phyloP scores from a whole-genome alignment of 2,888 invertebrate species.

The Calephelis perditalis region DNA sequence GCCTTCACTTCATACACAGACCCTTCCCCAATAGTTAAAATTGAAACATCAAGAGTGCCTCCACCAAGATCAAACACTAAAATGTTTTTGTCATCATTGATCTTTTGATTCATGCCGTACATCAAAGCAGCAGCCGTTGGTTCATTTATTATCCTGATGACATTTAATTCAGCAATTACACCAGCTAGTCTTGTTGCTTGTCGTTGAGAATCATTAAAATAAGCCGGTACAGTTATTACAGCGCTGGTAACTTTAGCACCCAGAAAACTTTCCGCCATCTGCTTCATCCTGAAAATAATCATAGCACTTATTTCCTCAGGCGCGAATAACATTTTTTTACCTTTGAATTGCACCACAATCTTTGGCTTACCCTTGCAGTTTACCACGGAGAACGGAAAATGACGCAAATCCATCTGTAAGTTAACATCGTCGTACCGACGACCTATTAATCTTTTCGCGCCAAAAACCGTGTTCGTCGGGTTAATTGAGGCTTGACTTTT shows the following conservation, averaged over 20 bases:
- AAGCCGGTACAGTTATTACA: conserved; percentile 60
- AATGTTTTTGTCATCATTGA: conserved; percentile 42
- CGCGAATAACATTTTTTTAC: conserved; percentile 43
- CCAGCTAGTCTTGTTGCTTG: conserved; percentile 53
- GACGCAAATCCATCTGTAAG: conserved; percentile 51
- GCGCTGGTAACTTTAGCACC: conserved; percentile 47
- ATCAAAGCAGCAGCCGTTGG: conserved; percentile 59
- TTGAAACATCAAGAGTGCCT: conserved; percentile 56
- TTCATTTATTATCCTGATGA: conserved; percentile 53
- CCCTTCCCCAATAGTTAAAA: conserved; percentile 43
- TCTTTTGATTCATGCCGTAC: conserved; percentile 44
- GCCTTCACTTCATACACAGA: conserved; percentile 51
- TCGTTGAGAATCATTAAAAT: conserved; percentile 55
- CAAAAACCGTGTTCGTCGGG: conserved; percentile 53
- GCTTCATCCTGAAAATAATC: conserved; percentile 55
- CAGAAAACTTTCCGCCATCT: conserved; percentile 48
- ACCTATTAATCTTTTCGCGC: conserved; percentile 54
- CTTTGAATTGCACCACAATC: conserved; percentile 46
- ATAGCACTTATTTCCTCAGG: conserved; percentile 59
- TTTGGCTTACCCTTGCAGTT: conserved; percentile 57
- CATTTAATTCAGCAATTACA: conserved; percentile 50
- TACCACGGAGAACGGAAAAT: conserved; percentile 48
- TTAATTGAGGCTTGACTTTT: conserved; percentile 49
- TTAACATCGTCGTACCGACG: conserved; percentile 50
- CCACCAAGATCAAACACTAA: conserved; percentile 59